A percentile compares a stretch with the other conserved stretches of the same genome.
Conservation (phyloP, 2,888 invertebrate species). For the Pristionchus japonicus region DNA sequence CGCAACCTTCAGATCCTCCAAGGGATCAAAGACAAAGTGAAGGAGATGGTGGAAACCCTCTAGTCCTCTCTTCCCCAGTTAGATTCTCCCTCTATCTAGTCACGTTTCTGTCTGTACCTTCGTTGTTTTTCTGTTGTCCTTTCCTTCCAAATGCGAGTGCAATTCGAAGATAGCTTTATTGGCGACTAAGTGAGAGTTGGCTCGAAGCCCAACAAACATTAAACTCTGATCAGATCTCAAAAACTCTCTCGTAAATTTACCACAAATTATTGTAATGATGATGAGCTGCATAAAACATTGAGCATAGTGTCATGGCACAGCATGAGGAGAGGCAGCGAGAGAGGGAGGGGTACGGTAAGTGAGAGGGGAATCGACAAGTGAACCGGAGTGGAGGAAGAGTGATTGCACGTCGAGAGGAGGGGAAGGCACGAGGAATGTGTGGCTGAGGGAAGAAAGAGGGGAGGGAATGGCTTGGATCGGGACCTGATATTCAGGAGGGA, state of each 20-base stretch:
- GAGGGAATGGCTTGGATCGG: neutral
- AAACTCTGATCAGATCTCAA: conserved; percentile 42
- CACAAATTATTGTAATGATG: neutral
- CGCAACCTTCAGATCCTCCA: neutral
- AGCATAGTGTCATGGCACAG: conserved; percentile 22
- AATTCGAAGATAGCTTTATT: conserved; percentile 25
- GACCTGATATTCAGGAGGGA: conserved; percentile 4
- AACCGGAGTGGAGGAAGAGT: neutral
- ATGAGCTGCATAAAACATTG: conserved; percentile 2
- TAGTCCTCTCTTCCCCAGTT: neutral
- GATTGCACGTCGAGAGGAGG: conserved; percentile 27
- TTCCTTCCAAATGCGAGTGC: conserved; percentile 29
- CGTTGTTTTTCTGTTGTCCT: conserved; percentile 25
- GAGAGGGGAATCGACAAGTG: conserved; percentile 7
- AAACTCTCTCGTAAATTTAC: conserved; percentile 36
- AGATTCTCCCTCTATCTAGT: conserved; percentile 23
- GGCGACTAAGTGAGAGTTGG: neutral
- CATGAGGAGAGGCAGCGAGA: too few relatives aligned
- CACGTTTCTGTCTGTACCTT: conserved; percentile 30
- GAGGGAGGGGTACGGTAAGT: conserved; percentile 24
- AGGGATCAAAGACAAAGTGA: conserved; percentile 26
- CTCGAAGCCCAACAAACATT: neutral
- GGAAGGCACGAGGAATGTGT: conserved; percentile 31
- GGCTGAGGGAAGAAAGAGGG: neutral
- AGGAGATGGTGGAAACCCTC: conserved; percentile 24